Evolutionary conservation across 2,113 vertebrate genomes (phyloP), one percentile per base, ranked within the genome.

Genomic region (Burhinus bistriatus): DNA sequence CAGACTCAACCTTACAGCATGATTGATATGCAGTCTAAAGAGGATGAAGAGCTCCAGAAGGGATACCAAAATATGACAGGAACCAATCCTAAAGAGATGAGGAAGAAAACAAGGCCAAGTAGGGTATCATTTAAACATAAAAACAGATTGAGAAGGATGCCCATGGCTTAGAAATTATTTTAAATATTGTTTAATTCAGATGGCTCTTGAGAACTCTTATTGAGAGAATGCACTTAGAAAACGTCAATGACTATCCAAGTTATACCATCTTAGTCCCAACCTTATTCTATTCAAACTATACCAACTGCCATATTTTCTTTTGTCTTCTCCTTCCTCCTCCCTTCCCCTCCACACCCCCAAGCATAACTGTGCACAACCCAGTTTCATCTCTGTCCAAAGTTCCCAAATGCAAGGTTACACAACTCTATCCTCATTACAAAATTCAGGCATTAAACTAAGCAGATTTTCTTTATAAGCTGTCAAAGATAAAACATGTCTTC

Each of bases 141-240:
- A 55, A 71, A 5, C 17, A 68, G 54, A 20, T 2, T 57, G 36
- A 70, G 15, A 66, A 34, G 7, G 16, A 76, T 5, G 26, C 6
- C 29, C 12, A 15, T 4, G 20, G 26, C 69, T 75, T 65, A 57
- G 32, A 77, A 61, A 40, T 49, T 12, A 38, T 52, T 81, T 86
- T 42, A 2, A 40, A 91, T 65, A 21, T 9, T 59, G 19, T 59
- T 78, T 44, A 64, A 51, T 66, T 72, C 45, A 57, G 76, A 66
- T 61, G 12, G 36, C 15, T 80, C 55, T 42, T 49, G 58, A 66
- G 11, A 86, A 54, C 8, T 44, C 27, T 54, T 38, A 54, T 8
- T 23, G 57, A 42, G 73, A 65, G 19, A 90, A 38, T 0, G 0
- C 16, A 55, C 32, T 51, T 5, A 1, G 38, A 83, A 83, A 72